Evolutionary conservation across 2,888 invertebrate genomes (phyloP).

Genomic region (Orthosia gothica): DNA sequence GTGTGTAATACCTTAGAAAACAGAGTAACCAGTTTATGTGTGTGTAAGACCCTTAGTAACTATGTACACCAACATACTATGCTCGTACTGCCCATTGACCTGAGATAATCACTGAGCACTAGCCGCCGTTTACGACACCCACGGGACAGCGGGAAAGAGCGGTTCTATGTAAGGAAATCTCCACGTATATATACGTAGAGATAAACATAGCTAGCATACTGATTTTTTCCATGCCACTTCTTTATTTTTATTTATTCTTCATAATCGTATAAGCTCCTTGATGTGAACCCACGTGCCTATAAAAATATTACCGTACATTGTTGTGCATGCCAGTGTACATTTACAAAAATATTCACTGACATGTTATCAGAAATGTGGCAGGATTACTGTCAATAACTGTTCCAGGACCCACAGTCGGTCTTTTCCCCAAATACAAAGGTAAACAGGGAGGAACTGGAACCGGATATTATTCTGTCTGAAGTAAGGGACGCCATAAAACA

Average conservation of each 20-base stretch:
- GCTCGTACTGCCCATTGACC: slow-evolving; percentile 39
- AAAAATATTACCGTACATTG: not conserved
- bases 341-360: not conserved
- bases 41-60: slow-evolving; percentile 23
- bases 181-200: too few relatives aligned
- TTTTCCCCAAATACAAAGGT: too few relatives aligned
- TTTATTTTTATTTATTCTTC: not conserved
- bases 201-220: not conserved
- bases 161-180: slow-evolving; percentile 19
- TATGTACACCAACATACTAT: not conserved
- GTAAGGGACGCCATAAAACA: too few relatives aligned
- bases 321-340: too few relatives aligned
- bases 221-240: not conserved
- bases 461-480: too few relatives aligned
- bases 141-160: slow-evolving; percentile 25
- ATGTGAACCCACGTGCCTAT: not conserved
- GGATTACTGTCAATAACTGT: too few relatives aligned
- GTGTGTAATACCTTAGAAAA: too few relatives aligned
- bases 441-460: too few relatives aligned
- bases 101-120: slow-evolving; percentile 23
- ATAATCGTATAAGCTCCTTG: not conserved
- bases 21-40: not conserved
- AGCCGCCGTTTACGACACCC: slow-evolving; percentile 37
- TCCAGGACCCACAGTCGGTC: too few relatives aligned
- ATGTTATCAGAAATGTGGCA: too few relatives aligned